Percentiles rank a stretch among this genome's conserved stretches.
Evolutionary conservation across 2,888 invertebrate genomes (phyloP).

Genomic region (Drosophila quasianomalipes): DNA sequence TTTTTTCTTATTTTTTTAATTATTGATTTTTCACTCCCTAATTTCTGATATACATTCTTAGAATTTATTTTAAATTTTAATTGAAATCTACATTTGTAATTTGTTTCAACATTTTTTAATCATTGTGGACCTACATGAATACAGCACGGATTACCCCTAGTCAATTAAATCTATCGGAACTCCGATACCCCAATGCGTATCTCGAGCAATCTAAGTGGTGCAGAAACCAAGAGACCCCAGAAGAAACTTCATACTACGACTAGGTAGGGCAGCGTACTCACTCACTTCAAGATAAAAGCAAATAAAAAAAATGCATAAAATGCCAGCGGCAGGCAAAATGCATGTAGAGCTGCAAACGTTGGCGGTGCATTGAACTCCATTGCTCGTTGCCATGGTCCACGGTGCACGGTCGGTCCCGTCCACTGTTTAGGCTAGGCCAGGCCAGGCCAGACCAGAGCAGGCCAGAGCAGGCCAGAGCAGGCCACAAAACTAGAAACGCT

Average conservation of each 20-base stretch:
- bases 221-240: slow-evolving; percentile 31
- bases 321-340: slow-evolving; percentile 74
- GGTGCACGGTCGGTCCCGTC: slow-evolving; percentile 26
- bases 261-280: slow-evolving; percentile 62
- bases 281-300: slow-evolving; percentile 70
- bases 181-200: slow-evolving; percentile 15
- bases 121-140: not conserved
- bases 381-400: slow-evolving; percentile 36
- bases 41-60: not conserved
- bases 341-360: slow-evolving; percentile 62
- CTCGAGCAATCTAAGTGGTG: slow-evolving; percentile 16
- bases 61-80: not conserved
- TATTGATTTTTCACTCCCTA: not conserved
- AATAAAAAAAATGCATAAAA: slow-evolving; percentile 79
- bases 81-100: not conserved
- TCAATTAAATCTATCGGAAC: not conserved
- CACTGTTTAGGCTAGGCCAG: slow-evolving; percentile 45
- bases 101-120: not conserved
- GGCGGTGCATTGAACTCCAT: slow-evolving; percentile 69
- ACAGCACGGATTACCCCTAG: not conserved
- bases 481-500: slow-evolving; percentile 61
- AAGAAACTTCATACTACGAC: slow-evolving; percentile 1
- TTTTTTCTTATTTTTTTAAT: not conserved
- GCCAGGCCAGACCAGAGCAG: slow-evolving; percentile 12
- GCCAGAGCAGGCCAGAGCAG: slow-evolving; percentile 22